These are phyloP conservation scores for Odontocolon sp. DNA, from an alignment of 2,888 invertebrate genomes.

Conservation along the genomic window DNA sequence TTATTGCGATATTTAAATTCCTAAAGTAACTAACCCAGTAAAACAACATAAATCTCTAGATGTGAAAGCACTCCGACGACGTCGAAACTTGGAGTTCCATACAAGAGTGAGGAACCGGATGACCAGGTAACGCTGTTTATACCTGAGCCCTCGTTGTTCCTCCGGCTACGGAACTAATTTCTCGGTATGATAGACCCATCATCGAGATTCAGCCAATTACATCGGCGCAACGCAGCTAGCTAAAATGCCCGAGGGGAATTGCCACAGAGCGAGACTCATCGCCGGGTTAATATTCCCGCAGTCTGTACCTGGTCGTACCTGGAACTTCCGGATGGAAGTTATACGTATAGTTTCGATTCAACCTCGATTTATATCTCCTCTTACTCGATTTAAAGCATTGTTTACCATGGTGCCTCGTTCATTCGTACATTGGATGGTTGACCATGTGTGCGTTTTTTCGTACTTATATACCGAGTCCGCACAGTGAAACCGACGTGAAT, in stretches of 20 bases:
- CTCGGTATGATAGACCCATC: constrained; percentile 42
- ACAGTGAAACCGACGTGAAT: too few relatives aligned
- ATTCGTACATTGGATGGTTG: constrained; percentile 7
- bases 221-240: constrained; percentile 1
- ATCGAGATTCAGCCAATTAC: constrained; percentile 36
- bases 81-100: too few relatives aligned
- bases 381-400: constrained; percentile 15
- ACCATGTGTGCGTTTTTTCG: neutral
- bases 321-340: constrained; percentile 52
- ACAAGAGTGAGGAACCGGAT: too few relatives aligned
- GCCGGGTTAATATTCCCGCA: constrained; percentile 27
- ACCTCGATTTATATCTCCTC: constrained; percentile 5
- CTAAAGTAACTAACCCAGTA: too few relatives aligned
- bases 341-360: constrained; percentile 18
- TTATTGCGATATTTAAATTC: too few relatives aligned
- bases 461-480: too few relatives aligned
- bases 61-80: too few relatives aligned
- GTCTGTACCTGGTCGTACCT: constrained; percentile 53
- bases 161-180: constrained; percentile 42
- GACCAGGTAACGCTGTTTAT: constrained; percentile 22
- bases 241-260: constrained; percentile 23
- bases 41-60: too few relatives aligned
- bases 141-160: neutral
- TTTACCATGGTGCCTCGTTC: constrained; percentile 8
- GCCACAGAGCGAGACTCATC: constrained; percentile 33